A percentile compares a stretch with the other conserved stretches of the same genome.
Evolutionary conservation across 2,113 vertebrate genomes (phyloP).

Genomic region (Picathartes gymnocephalus): DNA sequence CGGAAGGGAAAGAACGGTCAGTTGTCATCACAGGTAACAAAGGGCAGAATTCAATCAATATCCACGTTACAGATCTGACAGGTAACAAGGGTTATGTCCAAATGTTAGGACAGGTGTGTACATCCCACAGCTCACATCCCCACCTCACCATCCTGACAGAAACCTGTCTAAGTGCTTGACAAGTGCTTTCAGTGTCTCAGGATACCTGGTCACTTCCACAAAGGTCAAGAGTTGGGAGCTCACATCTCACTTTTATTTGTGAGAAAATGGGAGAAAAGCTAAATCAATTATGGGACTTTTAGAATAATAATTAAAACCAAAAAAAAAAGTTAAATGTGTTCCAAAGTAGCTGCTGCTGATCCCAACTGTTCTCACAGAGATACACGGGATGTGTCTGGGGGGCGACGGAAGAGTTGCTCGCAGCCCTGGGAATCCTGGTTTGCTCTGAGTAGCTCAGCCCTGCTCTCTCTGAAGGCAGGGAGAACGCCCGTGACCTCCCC

Average conservation of each 20-base stretch:
- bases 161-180: neutral
- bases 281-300: neutral
- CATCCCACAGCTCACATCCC: neutral
- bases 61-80: neutral
- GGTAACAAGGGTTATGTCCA: fast-evolving
- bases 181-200: neutral
- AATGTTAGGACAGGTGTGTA: neutral
- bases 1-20: neutral
- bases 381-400: neutral
- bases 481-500: neutral
- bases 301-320: neutral
- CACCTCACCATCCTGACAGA: neutral
- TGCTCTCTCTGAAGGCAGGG: neutral
- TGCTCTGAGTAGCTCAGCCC: neutral
- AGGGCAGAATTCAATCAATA: neutral
- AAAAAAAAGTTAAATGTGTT: neutral
- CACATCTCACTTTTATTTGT: neutral
- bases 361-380: neutral
- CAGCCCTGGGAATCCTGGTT: neutral
- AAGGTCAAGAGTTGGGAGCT: fast-evolving
- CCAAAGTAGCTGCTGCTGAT: neutral
- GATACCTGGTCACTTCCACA: neutral
- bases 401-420: neutral
- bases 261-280: neutral
- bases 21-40: neutral